phyloP scores from a whole-genome alignment of 2,888 invertebrate species.

The Labia minor region DNA sequence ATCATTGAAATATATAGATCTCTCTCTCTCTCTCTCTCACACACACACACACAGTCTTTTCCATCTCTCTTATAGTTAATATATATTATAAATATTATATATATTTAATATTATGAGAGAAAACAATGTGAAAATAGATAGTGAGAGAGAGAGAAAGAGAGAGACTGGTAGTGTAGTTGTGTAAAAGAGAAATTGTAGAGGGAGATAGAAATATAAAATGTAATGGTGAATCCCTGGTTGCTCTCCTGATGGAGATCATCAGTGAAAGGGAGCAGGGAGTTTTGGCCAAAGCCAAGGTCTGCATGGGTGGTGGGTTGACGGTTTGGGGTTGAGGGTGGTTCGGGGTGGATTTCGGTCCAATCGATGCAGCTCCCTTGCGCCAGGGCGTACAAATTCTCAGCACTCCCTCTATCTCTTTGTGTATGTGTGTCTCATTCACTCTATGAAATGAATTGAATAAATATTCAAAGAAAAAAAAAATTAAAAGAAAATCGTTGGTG shows the following conservation, averaged over 20 bases:
- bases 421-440: too few relatives aligned
- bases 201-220: not conserved
- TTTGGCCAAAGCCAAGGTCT: not conserved
- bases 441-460: not conserved
- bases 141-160: too few relatives aligned
- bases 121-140: constrained; percentile 4
- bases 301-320: too few relatives aligned
- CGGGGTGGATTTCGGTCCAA: not conserved
- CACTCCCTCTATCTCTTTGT: not conserved
- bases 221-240: not conserved
- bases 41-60: too few relatives aligned
- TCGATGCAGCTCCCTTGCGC: constrained; percentile 8
- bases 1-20: too few relatives aligned
- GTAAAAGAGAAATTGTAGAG: too few relatives aligned
- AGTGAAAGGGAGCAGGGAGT: not conserved
- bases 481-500: not conserved
- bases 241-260: not conserved
- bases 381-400: not conserved
- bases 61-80: too few relatives aligned
- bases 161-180: not conserved
- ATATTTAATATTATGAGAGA: not conserved
- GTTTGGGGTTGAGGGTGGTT: not conserved
- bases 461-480: not conserved
- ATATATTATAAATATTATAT: too few relatives aligned
- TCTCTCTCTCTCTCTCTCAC: too few relatives aligned